phyloP scores from a whole-genome alignment of 2,797 vertebrate species.

The Gorsachius magnificus region DNA sequence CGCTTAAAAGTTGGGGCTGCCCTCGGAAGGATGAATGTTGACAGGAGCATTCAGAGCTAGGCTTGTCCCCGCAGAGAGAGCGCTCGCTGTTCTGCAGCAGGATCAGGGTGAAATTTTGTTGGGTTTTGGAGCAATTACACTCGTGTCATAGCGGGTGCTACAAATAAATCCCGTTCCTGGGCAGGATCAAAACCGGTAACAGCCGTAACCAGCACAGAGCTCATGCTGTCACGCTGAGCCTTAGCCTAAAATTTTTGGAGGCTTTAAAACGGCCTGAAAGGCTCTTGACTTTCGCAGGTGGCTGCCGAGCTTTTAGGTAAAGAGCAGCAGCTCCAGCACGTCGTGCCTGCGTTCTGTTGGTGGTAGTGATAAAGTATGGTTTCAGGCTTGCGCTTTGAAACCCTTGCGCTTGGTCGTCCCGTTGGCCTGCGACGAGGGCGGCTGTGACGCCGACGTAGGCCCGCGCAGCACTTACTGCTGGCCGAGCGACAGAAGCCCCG shows the following conservation, averaged over 20 bases:
- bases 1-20: background rate
- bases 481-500: background rate
- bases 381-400: background rate
- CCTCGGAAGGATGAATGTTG: background rate
- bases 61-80: fast-evolving
- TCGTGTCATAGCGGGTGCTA: background rate
- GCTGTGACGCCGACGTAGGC: background rate
- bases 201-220: background rate
- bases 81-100: background rate
- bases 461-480: background rate
- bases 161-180: background rate
- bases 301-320: background rate
- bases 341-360: fast-evolving
- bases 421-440: background rate
- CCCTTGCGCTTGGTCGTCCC: background rate
- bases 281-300: background rate
- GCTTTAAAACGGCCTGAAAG: background rate
- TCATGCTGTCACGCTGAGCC: fast-evolving
- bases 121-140: background rate
- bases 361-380: background rate
- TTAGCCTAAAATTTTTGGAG: background rate
- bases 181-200: background rate
- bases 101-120: background rate
- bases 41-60: background rate
- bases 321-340: fast-evolving